Conservation (phyloP, 2,888 invertebrate species). For the Cryptosula pallasiana region DNA sequence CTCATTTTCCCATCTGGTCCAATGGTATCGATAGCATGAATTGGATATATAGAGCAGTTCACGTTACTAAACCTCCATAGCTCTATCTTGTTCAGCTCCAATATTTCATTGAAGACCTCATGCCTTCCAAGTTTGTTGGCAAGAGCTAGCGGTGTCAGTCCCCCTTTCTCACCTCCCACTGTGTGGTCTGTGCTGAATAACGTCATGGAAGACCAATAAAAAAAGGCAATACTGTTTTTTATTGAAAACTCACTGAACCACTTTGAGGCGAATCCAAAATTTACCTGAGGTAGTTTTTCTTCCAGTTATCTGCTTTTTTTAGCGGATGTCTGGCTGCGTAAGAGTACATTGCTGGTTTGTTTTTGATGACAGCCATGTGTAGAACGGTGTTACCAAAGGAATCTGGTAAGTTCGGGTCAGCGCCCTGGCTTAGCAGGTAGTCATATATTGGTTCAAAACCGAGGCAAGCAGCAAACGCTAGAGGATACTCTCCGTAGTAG, state of each 20-base stretch:
- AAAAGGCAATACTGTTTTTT: not conserved
- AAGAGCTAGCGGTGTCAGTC: conserved; percentile 88
- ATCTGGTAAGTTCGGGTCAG: conserved; percentile 92
- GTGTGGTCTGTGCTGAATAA: not conserved
- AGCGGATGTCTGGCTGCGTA: conserved; percentile 88
- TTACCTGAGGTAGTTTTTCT: conserved; percentile 63
- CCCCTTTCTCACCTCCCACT: conserved; percentile 44
- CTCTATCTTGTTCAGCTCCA: conserved; percentile 73
- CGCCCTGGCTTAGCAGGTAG: conserved; percentile 80
- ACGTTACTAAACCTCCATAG: conserved; percentile 99
- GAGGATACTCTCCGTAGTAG: conserved; percentile 92
- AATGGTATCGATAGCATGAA: conserved; percentile 91
- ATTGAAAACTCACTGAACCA: not conserved
- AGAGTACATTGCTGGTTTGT: conserved; percentile 96
- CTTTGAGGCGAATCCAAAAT: no score
- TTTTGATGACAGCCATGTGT: conserved; percentile 98
- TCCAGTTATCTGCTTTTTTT: conserved; percentile 73
- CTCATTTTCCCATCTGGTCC: conserved; percentile 91
- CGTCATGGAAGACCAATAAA: not conserved
- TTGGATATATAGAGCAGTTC: conserved; percentile 93
- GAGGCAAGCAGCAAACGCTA: conserved; percentile 96
- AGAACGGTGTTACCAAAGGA: conserved; percentile 96
- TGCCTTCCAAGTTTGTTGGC: conserved; percentile 94
- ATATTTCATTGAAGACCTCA: conserved; percentile 94
- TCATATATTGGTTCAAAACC: conserved; percentile 96